Base-by-base conservation (phyloP, 2,888 invertebrate species). In the Lithophane socia region DNA sequence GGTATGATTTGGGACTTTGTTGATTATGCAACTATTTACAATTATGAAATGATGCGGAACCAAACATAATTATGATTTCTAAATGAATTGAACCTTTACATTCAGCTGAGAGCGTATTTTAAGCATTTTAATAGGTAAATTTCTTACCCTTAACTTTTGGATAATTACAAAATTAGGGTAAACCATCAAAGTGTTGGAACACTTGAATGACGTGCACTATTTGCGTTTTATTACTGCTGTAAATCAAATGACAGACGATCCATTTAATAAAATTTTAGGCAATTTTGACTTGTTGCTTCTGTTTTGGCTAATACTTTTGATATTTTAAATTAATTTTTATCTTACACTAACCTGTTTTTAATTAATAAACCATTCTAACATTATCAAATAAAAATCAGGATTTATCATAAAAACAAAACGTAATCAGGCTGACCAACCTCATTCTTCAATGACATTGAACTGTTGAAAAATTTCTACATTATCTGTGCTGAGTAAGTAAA, bases 141-240 rank as follows among this genome's bases (percentile, higher is more conserved):
- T 61, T 29, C 54, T 75, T 73, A 73, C 83, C 79, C 82, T 64
- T 9, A 24, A 52, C 76, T 66, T 56, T 18, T n/a, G 3, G 61
- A 63, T 9, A 49, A 58, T 63, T 56, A 68, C 85, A 61, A n/a
- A 70, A 75, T 68, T 77, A 65, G 80, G 77, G 88, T 87, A 85
- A 86, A 87, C 74, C 64, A 9, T 18, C 18, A 29, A 69, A 65
- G 67, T 72, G 68, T 86, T 77, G 88, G 80, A 94, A 91, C 92
- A 94, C 90, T 71, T 24, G 47, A 79, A 90, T 92, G 92, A 93
- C 94, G 92, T 90, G 82, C 87, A 86, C 83, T 83, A 72, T 84
- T 80, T 85, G 88, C 94, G 92, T 94, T 92, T 92, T 60, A 89
- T 91, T 90, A 70, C 60, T 85, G 72, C 86, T 76, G 0, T 1